These are phyloP conservation scores for Drosophila lacteicornis DNA, from an alignment of 1,140 invertebrate species.

Conservation along the genomic window DNA sequence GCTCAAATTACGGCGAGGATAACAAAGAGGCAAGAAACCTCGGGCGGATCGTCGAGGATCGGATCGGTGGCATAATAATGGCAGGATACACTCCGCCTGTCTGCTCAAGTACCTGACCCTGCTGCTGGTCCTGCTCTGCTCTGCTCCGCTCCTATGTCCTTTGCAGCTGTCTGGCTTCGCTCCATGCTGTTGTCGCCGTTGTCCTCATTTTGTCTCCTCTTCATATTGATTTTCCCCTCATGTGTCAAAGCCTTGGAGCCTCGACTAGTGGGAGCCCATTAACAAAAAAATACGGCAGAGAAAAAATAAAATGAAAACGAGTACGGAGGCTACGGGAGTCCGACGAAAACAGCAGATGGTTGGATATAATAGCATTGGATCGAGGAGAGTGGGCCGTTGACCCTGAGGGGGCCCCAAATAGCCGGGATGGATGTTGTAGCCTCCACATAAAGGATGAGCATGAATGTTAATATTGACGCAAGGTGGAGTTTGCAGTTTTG, in stretches of 20 bases:
- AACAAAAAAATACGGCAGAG: conserved; percentile 18
- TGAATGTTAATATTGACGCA: conserved; percentile 77
- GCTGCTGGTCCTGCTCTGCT: not conserved
- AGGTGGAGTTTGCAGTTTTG: conserved; percentile 57
- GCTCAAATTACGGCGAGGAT: conserved; percentile 60
- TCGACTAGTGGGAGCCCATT: conserved; percentile 44
- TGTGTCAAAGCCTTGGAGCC: conserved; percentile 41
- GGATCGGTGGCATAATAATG: conserved; percentile 41
- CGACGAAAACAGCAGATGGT: conserved; percentile 62
- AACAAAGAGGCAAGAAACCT: conserved; percentile 25
- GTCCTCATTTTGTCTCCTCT: conserved; percentile 28
- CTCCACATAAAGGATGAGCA: conserved; percentile 68
- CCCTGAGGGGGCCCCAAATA: conserved; percentile 41
- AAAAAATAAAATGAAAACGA: conserved; percentile 13
- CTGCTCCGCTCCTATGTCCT: conserved; percentile 41
- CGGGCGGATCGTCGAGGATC: conserved; percentile 24
- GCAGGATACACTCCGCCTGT: conserved; percentile 35
- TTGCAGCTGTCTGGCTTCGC: conserved; percentile 41
- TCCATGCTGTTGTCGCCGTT: conserved; percentile 4
- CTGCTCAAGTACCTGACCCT: conserved; percentile 55
- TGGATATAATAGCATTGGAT: conserved; percentile 69
- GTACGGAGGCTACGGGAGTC: conserved; percentile 19
- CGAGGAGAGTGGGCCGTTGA: conserved; percentile 64
- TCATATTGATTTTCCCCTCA: conserved; percentile 61
- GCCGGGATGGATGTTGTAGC: conserved; percentile 10